Percentiles rank a stretch among this genome's conserved stretches.
Evolutionary conservation across 1,140 invertebrate genomes (phyloP).

Genomic region (Gryllus bimaculatus): DNA sequence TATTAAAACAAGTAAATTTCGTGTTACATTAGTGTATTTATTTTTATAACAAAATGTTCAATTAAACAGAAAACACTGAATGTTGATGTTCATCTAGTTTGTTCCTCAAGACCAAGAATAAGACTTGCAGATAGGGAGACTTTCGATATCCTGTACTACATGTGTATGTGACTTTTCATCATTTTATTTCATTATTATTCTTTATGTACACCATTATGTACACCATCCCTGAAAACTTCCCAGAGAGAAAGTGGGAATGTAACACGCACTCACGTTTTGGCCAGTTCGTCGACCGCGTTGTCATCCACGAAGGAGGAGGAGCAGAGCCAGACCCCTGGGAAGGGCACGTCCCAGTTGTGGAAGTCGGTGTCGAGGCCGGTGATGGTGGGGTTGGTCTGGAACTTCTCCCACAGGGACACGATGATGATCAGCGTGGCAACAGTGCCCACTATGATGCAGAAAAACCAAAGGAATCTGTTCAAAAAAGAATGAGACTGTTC

Average conservation of each 20-base stretch:
- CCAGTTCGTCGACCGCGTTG: not conserved
- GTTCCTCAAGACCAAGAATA: too few species aligned
- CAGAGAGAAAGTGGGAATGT: not conserved
- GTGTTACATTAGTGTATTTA: too few species aligned
- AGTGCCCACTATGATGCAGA: constrained; percentile 51
- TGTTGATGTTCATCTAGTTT: too few species aligned
- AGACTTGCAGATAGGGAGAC: too few species aligned
- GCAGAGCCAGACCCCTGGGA: constrained; percentile 57
- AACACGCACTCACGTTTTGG: not conserved
- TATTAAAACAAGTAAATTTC: too few species aligned
- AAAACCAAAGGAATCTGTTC: constrained; percentile 62
- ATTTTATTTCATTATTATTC: not conserved
- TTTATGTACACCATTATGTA: not conserved
- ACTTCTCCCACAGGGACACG: constrained; percentile 62
- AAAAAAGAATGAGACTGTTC: too few species aligned
- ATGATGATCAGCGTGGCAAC: constrained; percentile 59
- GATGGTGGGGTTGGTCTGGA: constrained; percentile 70
- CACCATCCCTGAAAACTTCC: too few species aligned
- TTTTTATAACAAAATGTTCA: too few species aligned
- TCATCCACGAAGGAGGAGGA: constrained; percentile 30
- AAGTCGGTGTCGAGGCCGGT: constrained; percentile 60
- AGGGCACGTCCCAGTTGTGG: constrained; percentile 61
- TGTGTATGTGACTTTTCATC: too few species aligned
- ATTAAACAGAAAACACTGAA: too few species aligned
- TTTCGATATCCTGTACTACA: not conserved